Base-by-base conservation (phyloP, 2,113 vertebrate genomes). In the Electrona antarctica region DNA sequence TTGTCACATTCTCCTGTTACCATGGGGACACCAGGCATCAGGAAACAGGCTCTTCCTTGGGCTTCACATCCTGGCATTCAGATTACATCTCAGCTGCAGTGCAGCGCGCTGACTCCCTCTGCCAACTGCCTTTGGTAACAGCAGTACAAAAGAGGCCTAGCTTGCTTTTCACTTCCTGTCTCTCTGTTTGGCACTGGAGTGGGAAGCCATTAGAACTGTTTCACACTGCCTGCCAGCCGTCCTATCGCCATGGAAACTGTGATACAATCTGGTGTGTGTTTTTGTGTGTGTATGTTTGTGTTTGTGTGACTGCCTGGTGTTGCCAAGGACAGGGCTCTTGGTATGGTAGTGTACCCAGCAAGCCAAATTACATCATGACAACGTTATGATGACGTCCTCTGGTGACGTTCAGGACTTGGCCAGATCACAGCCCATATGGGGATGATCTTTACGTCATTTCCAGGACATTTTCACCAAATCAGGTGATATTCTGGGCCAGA, bases 231-330 rank as follows among this genome's bases (percentile, higher is more conserved):
- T 88, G 75, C 77, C 79, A 67, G 80, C 67, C 74, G 82, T 87
- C 86, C 78, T 58, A 71, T 92, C 83, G 67, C 91, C 91, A 85
- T 91, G 89, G 91, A 65, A 91, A 92, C 92, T 71, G 67, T 73
- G 79, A 90, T 91, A 82, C 76, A 85, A 85, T 89, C 88, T 77
- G 45, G 58, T 81, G 77, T 71, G 0, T 70, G 60, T 80, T 79
- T 86, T 81, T 62, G 59, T 87, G 73, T 3, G 55, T 68, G 73
- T 60, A 69, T 10, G 64, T 75, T 68, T 78, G 84, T 74, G 54
- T 82, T 66, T 60, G 60, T 76, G 82, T 72, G 78, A 83, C 85
- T 21, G 21, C 21, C 21, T 45, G 62, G 55, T 69, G 12, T 64
- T 67, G 33, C 1, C 12, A 8, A 67, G 59, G 54, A 69, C 62